Conservation (phyloP, 1,140 invertebrate genomes). For the Conus ventricosus region DNA sequence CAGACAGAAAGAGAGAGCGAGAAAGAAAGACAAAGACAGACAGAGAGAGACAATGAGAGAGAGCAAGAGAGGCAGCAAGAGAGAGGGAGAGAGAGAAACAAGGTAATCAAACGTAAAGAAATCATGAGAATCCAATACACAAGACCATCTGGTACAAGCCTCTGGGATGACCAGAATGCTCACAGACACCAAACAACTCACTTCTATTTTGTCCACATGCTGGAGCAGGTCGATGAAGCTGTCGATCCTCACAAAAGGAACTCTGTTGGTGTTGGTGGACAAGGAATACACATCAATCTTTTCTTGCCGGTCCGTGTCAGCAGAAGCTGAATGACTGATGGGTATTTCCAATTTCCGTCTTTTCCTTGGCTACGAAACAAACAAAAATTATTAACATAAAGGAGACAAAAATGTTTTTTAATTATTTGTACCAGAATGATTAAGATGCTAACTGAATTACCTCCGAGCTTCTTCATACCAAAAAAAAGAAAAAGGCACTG, state of each 20-base stretch:
- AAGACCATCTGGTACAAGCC: too few relatives aligned
- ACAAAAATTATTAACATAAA: neutral
- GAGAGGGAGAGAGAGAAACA: too few relatives aligned
- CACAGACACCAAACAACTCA: slow-evolving; percentile 25
- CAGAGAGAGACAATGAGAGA: too few relatives aligned
- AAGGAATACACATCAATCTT: slow-evolving; percentile 36
- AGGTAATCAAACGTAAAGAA: too few relatives aligned
- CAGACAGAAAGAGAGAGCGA: too few relatives aligned
- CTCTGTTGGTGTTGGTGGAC: slow-evolving; percentile 40
- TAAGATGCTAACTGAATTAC: neutral
- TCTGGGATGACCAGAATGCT: too few relatives aligned
- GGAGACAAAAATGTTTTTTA: neutral
- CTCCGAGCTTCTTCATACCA: too few relatives aligned
- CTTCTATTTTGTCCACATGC: slow-evolving; percentile 57
- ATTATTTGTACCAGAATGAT: too few relatives aligned
- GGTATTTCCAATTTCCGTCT: slow-evolving; percentile 37
- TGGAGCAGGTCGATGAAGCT: slow-evolving; percentile 54
- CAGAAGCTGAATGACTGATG: slow-evolving; percentile 47
- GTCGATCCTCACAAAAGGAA: slow-evolving; percentile 54
- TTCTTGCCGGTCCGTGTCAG: slow-evolving; percentile 41
- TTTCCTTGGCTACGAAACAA: neutral
- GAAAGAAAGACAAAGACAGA: too few relatives aligned
- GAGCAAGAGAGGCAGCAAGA: too few relatives aligned
- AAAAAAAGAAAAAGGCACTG: too few relatives aligned
- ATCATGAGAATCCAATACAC: too few relatives aligned